Conservation (phyloP, 2,113 vertebrate genomes). For the Misgurnus anguillicaudatus region DNA sequence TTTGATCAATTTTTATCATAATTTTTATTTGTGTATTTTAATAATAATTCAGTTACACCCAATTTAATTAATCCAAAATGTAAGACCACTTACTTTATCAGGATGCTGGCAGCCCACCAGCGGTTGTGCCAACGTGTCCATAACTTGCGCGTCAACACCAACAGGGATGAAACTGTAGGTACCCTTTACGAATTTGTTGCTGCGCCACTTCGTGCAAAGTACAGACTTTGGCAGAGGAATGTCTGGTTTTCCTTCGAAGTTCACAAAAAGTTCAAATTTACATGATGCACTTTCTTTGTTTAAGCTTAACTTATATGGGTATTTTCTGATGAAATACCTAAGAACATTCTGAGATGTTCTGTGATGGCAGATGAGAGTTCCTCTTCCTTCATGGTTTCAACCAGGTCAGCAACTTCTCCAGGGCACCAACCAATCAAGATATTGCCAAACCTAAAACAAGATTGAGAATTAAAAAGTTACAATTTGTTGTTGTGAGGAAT, state of each 20-base stretch:
- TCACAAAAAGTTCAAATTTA: not conserved
- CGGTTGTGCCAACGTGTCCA: conserved; percentile 56
- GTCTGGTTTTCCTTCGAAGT: conserved; percentile 48
- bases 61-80: not conserved
- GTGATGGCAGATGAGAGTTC: conserved; percentile 55
- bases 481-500: not conserved
- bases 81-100: not conserved
- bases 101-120: conserved; percentile 39
- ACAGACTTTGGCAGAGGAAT: conserved; percentile 53
- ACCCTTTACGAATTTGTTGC: conserved; percentile 47
- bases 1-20: too few species aligned
- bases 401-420: conserved; percentile 48
- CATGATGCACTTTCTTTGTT: not conserved
- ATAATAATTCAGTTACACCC: too few species aligned
- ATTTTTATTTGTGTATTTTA: too few species aligned
- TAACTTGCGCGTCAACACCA: conserved; percentile 44
- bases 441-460: conserved; percentile 53
- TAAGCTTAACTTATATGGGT: too few species aligned
- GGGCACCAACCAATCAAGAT: conserved; percentile 55
- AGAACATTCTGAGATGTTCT: conserved; percentile 52
- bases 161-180: conserved; percentile 53
- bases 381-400: conserved; percentile 55
- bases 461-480: not conserved
- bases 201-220: conserved; percentile 56
- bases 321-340: conserved; percentile 37